phyloP scores from a whole-genome alignment of 2,797 vertebrate genomes.

The Mastacembelus armatus region DNA sequence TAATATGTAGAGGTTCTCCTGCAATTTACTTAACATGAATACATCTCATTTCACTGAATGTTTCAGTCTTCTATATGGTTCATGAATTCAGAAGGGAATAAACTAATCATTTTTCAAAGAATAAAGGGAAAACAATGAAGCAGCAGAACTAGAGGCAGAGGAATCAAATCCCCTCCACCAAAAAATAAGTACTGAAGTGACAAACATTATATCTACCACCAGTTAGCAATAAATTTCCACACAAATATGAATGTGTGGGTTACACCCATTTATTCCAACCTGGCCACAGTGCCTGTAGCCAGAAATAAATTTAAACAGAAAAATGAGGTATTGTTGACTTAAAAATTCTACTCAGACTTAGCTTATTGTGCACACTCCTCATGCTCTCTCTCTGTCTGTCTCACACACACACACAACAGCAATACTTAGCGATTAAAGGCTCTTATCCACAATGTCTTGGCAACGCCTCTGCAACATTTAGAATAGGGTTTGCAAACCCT shows the following conservation, averaged over 20 bases:
- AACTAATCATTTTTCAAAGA: conserved; percentile 1
- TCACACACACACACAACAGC: conserved; percentile 8
- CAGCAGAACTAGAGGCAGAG: background rate
- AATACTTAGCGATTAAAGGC: conserved; percentile 26
- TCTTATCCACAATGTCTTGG: conserved; percentile 33
- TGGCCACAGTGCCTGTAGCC: conserved; percentile 16
- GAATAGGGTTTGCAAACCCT: conserved; percentile 34
- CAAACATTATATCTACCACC: conserved; percentile 7
- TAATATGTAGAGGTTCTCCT: too few species aligned
- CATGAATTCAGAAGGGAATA: background rate
- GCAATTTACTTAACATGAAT: too few species aligned
- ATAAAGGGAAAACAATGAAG: background rate
- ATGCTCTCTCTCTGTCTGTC: too few species aligned
- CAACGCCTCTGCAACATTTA: conserved; percentile 56
- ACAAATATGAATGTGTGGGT: conserved; percentile 16
- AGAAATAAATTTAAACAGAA: conserved; percentile 24
- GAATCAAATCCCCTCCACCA: background rate
- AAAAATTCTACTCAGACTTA: conserved; percentile 27
- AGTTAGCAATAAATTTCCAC: conserved; percentile 9
- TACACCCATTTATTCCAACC: conserved; percentile 29
- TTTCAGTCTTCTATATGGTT: background rate
- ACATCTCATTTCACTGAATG: conserved; percentile 13
- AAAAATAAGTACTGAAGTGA: conserved; percentile 13
- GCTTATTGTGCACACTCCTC: conserved; percentile 15
- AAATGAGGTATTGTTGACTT: conserved; percentile 43